Conservation (phyloP, 2,888 invertebrate genomes). For the Aromia moschata region DNA sequence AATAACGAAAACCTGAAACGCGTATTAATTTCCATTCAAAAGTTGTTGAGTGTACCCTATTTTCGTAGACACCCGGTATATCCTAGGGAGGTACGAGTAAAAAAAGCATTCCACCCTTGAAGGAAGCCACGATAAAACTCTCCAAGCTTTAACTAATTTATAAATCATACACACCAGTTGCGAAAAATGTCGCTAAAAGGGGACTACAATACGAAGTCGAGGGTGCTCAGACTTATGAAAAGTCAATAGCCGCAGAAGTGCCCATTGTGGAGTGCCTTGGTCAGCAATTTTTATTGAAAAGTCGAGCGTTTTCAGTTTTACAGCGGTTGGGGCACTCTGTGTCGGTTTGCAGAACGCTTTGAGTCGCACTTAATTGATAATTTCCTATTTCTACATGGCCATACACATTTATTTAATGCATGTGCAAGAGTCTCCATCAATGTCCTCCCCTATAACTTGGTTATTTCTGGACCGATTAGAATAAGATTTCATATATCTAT, state of each 20-base stretch:
- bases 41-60: too few species aligned
- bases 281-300: conserved; percentile 21
- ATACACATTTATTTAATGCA: too few species aligned
- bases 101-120: not conserved
- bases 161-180: conserved; percentile 26
- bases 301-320: conserved; percentile 7
- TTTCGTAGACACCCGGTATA: not conserved
- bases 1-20: too few species aligned
- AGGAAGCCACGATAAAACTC: not conserved
- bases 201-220: conserved; percentile 21
- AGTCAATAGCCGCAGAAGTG: conserved; percentile 25
- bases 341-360: too few species aligned
- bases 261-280: conserved; percentile 16
- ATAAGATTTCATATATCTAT: too few species aligned
- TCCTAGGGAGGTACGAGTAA: not conserved
- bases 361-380: too few species aligned
- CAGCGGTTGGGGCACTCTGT: not conserved
- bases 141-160: conserved; percentile 7
- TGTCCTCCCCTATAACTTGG: too few species aligned
- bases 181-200: conserved; percentile 20
- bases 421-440: too few species aligned
- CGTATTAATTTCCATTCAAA: too few species aligned
- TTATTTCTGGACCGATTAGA: too few species aligned
- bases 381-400: too few species aligned
- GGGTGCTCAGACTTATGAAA: conserved; percentile 20